Evolutionary conservation across 1,140 invertebrate genomes (phyloP), one percentile per base, ranked within the genome.

Genomic region (Philopotamus ludificatus): DNA sequence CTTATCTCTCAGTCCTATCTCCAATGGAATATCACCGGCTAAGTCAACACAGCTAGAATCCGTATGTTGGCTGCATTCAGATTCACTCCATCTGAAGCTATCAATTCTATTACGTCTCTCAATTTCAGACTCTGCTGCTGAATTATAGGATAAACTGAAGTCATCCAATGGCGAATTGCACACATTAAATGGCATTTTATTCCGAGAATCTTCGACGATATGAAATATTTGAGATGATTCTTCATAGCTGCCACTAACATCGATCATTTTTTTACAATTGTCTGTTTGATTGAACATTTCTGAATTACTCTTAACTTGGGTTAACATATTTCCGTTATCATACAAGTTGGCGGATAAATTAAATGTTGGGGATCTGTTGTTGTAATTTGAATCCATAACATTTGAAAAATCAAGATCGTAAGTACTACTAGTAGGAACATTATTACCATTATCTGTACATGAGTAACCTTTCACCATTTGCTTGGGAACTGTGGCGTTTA

Each of bases 61-160:
- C 47, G 69, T 72, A 39, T 80, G 78, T 69, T 79, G 79, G 71
- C 76, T 77, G 0, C 77, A 79, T 50, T 80, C 79, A 0, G 79
- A 80, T 47, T 79, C 70, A 1, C 77, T 79, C 0, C 78, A 71
- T 76, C 77, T 54, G 3, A 34, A 54, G n/a, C 64, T 70, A 15
- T 70, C 68, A 21, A 64, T 63, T 15, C 68, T 41, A 1, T 45
- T 54, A 20, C 68, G 23, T 7, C 68, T 47, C 3, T 26, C 55
- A 3, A 8, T 22, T 9, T 42, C 22, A n/a, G 49, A 53, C 2
- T 63, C 53, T 12, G 47, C 61, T 8, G 51, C 44, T 16, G n/a
- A n/a, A n/a, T n/a, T n/a, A n/a, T n/a, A n/a, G n/a, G n/a, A n/a
- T n/a, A n/a, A n/a, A n/a, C n/a, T n/a, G n/a, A n/a, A n/a, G n/a